Conservation (phyloP, 1,140 invertebrate species). For the Ectropis grisescens region DNA sequence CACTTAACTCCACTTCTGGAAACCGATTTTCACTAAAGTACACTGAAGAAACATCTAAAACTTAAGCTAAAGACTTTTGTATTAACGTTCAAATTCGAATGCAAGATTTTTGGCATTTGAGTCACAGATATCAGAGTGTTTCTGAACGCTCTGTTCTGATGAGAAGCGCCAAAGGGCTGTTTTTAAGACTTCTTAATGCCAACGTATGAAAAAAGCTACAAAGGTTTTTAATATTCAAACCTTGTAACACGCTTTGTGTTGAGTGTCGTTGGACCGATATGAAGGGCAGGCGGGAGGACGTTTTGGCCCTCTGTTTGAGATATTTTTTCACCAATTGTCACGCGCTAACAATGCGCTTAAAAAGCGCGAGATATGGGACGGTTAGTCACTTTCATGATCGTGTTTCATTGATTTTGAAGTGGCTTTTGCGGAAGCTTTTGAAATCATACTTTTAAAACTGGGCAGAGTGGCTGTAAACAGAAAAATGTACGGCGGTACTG, state of each 20-base stretch:
- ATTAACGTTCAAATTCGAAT: no score
- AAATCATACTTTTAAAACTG: no score
- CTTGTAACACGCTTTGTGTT: conserved; percentile 36
- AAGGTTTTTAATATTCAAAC: conserved; percentile 40
- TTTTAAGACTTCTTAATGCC: conserved; percentile 31
- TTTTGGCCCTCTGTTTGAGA: conserved; percentile 26
- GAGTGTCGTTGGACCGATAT: conserved; percentile 32
- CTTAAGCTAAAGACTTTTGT: no score
- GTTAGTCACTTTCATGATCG: no score
- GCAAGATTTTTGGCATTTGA: no score
- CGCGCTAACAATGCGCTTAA: conserved; percentile 7
- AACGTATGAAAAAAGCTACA: conserved; percentile 27
- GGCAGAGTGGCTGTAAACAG: no score
- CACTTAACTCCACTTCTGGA: conserved; percentile 26
- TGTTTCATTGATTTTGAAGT: not conserved
- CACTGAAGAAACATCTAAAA: no score
- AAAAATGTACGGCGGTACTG: no score
- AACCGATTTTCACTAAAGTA: conserved; percentile 4
- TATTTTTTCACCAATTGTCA: conserved; percentile 41
- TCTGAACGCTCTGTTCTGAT: conserved; percentile 30
- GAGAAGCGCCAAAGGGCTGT: conserved; percentile 26
- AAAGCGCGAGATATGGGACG: conserved; percentile 6
- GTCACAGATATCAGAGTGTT: no score
- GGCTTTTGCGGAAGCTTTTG: not conserved
- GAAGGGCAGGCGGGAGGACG: conserved; percentile 26